These are phyloP conservation scores for cattle (Bos taurus) DNA, from an alignment of 2,113 vertebrate species.

Conservation along the genomic window DNA sequence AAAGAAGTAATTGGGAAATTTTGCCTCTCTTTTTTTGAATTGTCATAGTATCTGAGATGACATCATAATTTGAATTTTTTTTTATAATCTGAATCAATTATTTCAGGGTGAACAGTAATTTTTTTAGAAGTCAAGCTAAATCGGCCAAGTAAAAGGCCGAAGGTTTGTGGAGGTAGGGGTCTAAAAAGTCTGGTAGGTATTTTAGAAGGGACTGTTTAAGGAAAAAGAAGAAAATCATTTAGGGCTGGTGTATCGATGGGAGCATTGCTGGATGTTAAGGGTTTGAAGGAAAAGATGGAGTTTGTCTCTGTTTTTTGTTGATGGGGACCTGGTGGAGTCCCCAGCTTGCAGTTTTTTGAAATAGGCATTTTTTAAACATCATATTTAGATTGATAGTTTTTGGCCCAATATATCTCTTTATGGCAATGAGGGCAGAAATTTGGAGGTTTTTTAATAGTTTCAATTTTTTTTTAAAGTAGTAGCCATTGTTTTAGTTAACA, in stretches of 20 bases:
- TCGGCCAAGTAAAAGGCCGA: fast-evolving
- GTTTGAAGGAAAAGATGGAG: neutral
- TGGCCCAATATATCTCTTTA: neutral
- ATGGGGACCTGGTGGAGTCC: neutral
- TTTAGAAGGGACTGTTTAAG: neutral
- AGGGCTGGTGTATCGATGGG: neutral
- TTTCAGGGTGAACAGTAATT: neutral
- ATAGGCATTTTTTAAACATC: neutral
- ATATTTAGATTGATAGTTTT: neutral
- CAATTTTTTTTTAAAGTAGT: neutral
- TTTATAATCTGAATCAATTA: neutral
- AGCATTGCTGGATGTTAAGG: neutral
- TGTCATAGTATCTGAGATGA: neutral
- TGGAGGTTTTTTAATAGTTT: neutral
- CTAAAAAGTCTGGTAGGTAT: neutral
- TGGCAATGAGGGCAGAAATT: neutral
- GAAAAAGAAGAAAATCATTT: neutral
- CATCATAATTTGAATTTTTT: neutral
- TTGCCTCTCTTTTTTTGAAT: neutral
- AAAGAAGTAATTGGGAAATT: neutral
- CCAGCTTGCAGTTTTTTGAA: neutral
- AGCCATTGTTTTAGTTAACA: neutral
- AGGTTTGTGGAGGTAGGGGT: neutral
- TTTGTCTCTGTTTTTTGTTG: neutral
- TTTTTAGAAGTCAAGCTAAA: neutral